phyloP scores from a whole-genome alignment of 2,888 invertebrate species.

The Andrena trimmerana region DNA sequence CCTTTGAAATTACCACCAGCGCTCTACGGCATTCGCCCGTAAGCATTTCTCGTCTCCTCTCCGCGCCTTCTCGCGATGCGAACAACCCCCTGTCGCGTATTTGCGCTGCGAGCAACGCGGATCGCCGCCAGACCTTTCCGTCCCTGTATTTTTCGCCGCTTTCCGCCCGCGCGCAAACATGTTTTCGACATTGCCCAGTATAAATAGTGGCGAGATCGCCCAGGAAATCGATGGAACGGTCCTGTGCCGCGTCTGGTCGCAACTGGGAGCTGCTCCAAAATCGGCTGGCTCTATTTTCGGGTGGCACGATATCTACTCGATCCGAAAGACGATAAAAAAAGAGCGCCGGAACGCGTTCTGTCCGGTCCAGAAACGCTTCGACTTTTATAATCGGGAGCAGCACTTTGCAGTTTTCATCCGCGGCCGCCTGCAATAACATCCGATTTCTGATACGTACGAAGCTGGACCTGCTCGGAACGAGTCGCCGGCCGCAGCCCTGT shows the following conservation, averaged over 20 bases:
- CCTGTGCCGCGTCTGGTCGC: background rate
- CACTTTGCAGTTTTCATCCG: constrained; percentile 64
- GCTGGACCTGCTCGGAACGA: constrained; percentile 27
- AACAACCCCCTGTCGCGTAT: background rate
- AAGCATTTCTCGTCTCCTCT: constrained; percentile 44
- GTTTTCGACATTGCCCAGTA: constrained; percentile 5
- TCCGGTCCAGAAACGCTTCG: constrained; percentile 34
- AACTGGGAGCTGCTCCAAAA: background rate
- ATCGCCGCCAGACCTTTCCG: constrained; percentile 16
- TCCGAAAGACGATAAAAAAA: constrained; percentile 32
- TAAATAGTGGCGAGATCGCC: background rate
- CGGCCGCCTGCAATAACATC: constrained; percentile 55
- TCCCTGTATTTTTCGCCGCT: background rate
- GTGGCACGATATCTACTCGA: constrained; percentile 2
- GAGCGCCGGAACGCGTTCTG: constrained; percentile 9
- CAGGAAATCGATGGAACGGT: background rate
- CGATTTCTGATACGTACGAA: constrained; percentile 63
- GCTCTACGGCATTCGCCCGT: constrained; percentile 39
- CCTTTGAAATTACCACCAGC: constrained; percentile 62
- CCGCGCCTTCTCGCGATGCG: constrained; percentile 17
- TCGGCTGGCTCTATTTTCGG: constrained; percentile 3
- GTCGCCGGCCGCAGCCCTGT: constrained; percentile 22
- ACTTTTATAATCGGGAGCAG: constrained; percentile 63
- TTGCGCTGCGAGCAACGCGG: constrained; percentile 24
- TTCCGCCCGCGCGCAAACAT: constrained; percentile 12